Evolutionary conservation across 2,797 vertebrate genomes (phyloP).

Genomic region (Craterocephalus amniculus): DNA sequence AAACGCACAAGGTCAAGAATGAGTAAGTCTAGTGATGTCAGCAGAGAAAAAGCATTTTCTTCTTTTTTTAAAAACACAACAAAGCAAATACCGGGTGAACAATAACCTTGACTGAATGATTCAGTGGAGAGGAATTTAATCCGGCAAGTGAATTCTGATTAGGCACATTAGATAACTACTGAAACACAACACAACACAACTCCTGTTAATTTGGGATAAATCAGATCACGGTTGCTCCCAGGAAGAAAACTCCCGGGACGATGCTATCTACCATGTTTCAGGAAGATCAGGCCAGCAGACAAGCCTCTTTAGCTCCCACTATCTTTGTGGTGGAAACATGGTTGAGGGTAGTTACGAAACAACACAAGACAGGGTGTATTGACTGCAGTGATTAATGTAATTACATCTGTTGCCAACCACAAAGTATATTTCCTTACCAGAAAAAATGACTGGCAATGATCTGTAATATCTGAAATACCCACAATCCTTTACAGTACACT

Average conservation of each 20-base stretch:
- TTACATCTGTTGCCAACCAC: constrained; percentile 4
- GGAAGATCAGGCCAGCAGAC: constrained; percentile 20
- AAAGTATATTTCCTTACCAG: constrained; percentile 8
- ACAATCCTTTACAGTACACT: background rate
- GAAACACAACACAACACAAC: constrained; percentile 5
- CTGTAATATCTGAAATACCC: background rate
- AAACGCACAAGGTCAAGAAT: constrained; percentile 18
- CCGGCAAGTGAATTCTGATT: constrained; percentile 5
- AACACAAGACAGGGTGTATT: constrained; percentile 1
- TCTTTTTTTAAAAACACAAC: background rate
- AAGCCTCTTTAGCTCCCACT: constrained; percentile 20
- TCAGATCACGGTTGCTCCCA: background rate
- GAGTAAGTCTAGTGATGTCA: constrained; percentile 31
- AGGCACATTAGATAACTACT: background rate
- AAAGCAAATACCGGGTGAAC: constrained; percentile 2
- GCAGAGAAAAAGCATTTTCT: background rate
- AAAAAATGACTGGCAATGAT: background rate
- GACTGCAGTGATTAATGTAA: constrained; percentile 23
- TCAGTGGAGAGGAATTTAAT: background rate
- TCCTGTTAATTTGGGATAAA: constrained; percentile 13
- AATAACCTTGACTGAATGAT: constrained; percentile 15
- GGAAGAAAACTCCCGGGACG: constrained; percentile 15
- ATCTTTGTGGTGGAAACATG: constrained; percentile 8
- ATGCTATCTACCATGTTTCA: constrained; percentile 20
- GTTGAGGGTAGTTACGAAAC: constrained; percentile 28